A percentile compares a stretch with the other conserved stretches of the same genome.
These are phyloP conservation scores for Botrylloides violaceus DNA, from an alignment of 23 tunicate genomes.

Conservation along the genomic window DNA sequence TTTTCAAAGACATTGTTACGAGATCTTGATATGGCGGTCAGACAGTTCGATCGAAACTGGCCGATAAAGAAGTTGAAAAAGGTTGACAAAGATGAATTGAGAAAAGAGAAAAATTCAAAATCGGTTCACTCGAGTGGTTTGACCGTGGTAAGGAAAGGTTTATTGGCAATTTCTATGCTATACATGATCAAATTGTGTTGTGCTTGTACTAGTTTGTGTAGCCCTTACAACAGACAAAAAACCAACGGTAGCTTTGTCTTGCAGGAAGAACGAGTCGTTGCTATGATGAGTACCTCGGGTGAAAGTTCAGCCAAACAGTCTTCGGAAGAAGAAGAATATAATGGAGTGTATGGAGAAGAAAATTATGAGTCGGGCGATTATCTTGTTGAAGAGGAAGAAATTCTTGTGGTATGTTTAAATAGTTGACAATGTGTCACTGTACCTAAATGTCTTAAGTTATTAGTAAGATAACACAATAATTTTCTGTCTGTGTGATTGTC, in stretches of 20 bases:
- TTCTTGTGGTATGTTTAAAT: conserved; percentile 41
- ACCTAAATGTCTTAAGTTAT: no score
- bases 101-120: conserved; percentile 1
- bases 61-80: conserved; percentile 32
- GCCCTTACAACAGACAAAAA: no score
- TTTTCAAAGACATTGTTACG: conserved; percentile 36
- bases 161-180: no score
- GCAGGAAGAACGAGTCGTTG: conserved; percentile 22
- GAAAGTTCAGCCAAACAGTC: conserved; percentile 16
- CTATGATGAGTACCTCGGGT: not conserved
- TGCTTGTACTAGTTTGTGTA: no score
- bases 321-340: conserved; percentile 24
- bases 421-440: no score
- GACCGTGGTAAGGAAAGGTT: conserved; percentile 8
- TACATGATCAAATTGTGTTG: no score
- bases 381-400: conserved; percentile 77
- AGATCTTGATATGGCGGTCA: conserved; percentile 48
- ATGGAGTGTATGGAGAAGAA: not conserved
- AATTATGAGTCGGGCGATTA: conserved; percentile 5
- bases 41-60: conserved; percentile 57
- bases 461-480: not conserved
- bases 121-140: conserved; percentile 18
- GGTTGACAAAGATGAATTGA: conserved; percentile 10
- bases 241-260: no score
- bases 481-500: not conserved